Evolutionary conservation across 2,888 invertebrate species (phyloP).

Genomic region (Agelastica alni): DNA sequence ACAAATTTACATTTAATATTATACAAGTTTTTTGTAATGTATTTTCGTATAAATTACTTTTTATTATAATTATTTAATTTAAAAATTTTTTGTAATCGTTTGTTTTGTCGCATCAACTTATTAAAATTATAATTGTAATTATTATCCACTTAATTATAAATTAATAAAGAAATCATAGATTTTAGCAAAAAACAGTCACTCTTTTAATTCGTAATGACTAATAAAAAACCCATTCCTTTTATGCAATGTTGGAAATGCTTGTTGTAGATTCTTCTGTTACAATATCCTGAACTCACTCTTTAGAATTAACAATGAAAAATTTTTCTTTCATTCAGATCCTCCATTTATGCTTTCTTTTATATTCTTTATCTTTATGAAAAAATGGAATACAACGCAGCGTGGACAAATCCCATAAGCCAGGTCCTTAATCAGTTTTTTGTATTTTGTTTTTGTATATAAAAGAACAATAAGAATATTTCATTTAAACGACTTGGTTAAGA

Average conservation of each 20-base stretch:
- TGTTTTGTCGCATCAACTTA: too few species aligned
- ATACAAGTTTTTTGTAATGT: too few species aligned
- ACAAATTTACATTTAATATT: too few species aligned
- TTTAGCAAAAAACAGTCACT: too few species aligned
- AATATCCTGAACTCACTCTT: conserved; percentile 25
- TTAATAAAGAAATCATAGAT: too few species aligned
- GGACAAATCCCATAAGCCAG: background rate
- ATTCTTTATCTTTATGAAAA: conserved; percentile 9
- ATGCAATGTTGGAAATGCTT: conserved; percentile 11
- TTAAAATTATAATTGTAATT: too few species aligned
- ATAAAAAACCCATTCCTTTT: conserved; percentile 1
- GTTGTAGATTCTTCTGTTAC: conserved; percentile 16
- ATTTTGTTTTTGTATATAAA: too few species aligned
- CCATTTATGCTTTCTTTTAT: conserved; percentile 10
- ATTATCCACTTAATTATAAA: too few species aligned
- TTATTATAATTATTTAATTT: too few species aligned
- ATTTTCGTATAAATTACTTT: too few species aligned
- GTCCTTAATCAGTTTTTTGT: background rate
- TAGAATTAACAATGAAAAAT: conserved; percentile 28
- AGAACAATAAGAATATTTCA: too few species aligned
- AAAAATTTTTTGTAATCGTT: background rate
- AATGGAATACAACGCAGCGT: conserved; percentile 15
- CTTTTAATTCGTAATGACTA: conserved; percentile 3
- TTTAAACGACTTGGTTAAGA: too few species aligned
- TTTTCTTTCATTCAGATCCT: conserved; percentile 14